Evolutionary conservation across 2,113 vertebrate species (phyloP), one percentile per base, ranked within the genome.

Genomic region (Rhinogobius similis): DNA sequence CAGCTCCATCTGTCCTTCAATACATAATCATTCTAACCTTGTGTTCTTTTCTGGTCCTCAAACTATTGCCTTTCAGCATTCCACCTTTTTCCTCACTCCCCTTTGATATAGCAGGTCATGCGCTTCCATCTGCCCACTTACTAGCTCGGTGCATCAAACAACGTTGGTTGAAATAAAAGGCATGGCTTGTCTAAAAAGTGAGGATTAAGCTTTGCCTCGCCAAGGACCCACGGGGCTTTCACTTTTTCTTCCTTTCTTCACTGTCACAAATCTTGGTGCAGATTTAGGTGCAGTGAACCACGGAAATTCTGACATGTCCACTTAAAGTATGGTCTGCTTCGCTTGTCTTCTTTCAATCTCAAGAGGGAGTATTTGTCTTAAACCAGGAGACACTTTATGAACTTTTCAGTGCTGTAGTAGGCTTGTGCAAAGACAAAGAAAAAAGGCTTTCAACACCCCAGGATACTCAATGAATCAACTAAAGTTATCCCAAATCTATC

Each of bases 231-330:
- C 5, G 16, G 32, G 32, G 10, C 21, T 39, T 61, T 50, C 5
- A 26, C 32, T 67, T 14, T 13, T 38, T 24, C 16, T 63, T 48
- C 70, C 44, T 63, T 68, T 55, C 29, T 53, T 71, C 44, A n/a
- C 32, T 68, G 70, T 81, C 84, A 79, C 65, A 76, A 68, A 59
- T 79, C 69, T 75, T 52, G 32, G 48, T 67, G 64, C 41, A 55
- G 62, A 75, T 77, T 75, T 67, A 44, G 20, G 53, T 2, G 76
- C 52, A 78, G 75, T 55, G 65, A 53, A 75, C 63, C 68, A 62
- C 44, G 52, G 23, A 9, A 23, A 67, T 55, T 62, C 59, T 65
- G 73, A 68, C 77, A 69, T 38, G 66, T 69, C 75, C 70, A 73
- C 58, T 76, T 65, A 70, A 65, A 62, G 20, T 50, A n/a, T 21